Evolutionary conservation across 2,888 invertebrate genomes (phyloP), one percentile per base, ranked within the genome.

Genomic region (Aromia moschata): DNA sequence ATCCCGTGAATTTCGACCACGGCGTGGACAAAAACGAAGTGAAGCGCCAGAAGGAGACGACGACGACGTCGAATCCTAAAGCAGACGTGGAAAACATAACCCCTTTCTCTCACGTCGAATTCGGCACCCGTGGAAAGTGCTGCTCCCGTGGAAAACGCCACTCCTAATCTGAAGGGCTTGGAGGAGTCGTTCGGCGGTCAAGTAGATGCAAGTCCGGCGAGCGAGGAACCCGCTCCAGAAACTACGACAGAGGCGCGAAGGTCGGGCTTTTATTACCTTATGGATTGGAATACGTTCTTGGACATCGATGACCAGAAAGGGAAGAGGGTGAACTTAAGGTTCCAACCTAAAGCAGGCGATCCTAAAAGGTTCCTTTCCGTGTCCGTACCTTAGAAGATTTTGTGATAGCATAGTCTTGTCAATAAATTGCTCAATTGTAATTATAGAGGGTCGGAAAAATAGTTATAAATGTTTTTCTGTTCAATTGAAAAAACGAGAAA

Each of bases 211-310:
- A 77, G 79, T 62, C 31, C 62, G 17, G 83, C 84, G 0, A 84
- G 70, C 17, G 65, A 65, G 10, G 83, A 84, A 0, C 81, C 79
- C 33, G 76, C 81, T 36, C 83, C 84, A 10, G 87, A 89, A 70
- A 85, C 88, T 1, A 83, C 84, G 11, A 89, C 91, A 2, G 85
- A 89, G 0, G 85, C 89, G 0, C 87, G 87, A 33, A 85, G 86
- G 70, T 92, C 89, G 59, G 94, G 93, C 0, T 89, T 93, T 67
- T 94, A 93, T 75, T 93, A 93, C 82, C 84, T 93, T 74, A 83
- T 92, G 4, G 94, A 94, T 75, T 93, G 93, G 92, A 93, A 94
- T 74, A 87, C 90, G 52, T 94, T 94, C 74, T 83, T 93, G 12
- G 92, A 93, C 80, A 92, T 93, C 2, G 93, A 93, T 9, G 86